Evolutionary conservation across 2,113 vertebrate genomes (phyloP).

Genomic region (Otus sunia): DNA sequence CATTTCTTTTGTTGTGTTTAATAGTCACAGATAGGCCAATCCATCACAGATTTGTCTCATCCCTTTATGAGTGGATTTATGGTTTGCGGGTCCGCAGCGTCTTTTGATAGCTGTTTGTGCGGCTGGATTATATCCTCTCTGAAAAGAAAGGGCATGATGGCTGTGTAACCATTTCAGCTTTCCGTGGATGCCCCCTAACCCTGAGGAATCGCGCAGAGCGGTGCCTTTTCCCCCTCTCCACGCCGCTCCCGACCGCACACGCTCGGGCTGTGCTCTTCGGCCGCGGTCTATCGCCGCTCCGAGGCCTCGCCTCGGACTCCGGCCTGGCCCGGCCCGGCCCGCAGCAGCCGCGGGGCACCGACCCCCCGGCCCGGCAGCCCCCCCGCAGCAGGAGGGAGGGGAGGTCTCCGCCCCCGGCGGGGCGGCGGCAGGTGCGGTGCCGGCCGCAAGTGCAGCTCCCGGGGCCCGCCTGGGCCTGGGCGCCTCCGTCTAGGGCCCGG

Average conservation of each 20-base stretch:
- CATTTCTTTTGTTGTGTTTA: background rate
- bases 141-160: background rate
- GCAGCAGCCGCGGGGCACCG: fast-evolving
- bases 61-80: background rate
- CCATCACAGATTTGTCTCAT: background rate
- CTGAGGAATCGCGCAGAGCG: fast-evolving
- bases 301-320: background rate
- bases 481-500: too few relatives aligned
- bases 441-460: background rate
- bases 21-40: background rate
- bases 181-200: too few relatives aligned
- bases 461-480: too few relatives aligned
- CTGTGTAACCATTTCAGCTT: background rate
- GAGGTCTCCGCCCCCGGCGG: too few relatives aligned
- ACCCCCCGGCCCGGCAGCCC: too few relatives aligned
- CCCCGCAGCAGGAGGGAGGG: too few relatives aligned
- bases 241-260: fast-evolving
- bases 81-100: fast-evolving
- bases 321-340: background rate
- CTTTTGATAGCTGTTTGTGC: background rate
- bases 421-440: background rate
- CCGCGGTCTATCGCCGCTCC: fast-evolving
- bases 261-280: fast-evolving
- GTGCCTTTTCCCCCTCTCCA: fast-evolving
- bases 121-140: background rate